These are phyloP conservation scores for Phyllotreta striolata DNA, from an alignment of 2,888 invertebrate species.

Conservation along the genomic window DNA sequence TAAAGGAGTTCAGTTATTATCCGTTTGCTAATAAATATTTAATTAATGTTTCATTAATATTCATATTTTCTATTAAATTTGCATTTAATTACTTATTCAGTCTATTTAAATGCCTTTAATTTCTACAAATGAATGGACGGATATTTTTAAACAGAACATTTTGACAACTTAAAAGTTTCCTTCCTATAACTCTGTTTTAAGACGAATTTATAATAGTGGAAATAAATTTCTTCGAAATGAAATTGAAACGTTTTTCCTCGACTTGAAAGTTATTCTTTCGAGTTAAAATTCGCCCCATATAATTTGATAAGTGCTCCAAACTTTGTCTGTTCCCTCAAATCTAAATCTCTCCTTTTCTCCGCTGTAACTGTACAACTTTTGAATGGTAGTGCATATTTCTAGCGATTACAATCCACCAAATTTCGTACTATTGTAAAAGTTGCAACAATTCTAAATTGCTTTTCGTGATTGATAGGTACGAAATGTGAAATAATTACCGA, in stretches of 20 bases:
- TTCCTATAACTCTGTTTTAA: too few relatives aligned
- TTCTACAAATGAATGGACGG: too few relatives aligned
- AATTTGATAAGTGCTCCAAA: constrained; percentile 29
- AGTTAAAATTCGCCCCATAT: constrained; percentile 23
- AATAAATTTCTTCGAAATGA: constrained; percentile 16
- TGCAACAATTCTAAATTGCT: constrained; percentile 5
- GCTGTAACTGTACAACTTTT: constrained; percentile 1
- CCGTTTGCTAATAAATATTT: too few relatives aligned
- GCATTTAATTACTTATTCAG: too few relatives aligned
- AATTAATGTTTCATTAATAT: too few relatives aligned
- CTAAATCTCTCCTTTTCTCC: constrained; percentile 12
- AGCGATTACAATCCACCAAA: constrained; percentile 13
- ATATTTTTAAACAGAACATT: too few relatives aligned
- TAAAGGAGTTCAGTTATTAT: too few relatives aligned
- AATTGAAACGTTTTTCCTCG: constrained; percentile 17
- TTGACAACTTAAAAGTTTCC: too few relatives aligned
- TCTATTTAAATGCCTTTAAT: too few relatives aligned
- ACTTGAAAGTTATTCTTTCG: constrained; percentile 24
- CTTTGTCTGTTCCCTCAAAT: constrained; percentile 27
- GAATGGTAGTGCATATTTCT: constrained; percentile 11
- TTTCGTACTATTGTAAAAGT: neutral
- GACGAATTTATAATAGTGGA: neutral
- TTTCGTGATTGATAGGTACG: neutral
- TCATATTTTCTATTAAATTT: too few relatives aligned
- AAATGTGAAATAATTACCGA: too few relatives aligned